Percentiles rank a stretch among this genome's conserved stretches.
phyloP scores from a whole-genome alignment of 2,113 vertebrate genomes.

The Acrocephalus arundinaceus region DNA sequence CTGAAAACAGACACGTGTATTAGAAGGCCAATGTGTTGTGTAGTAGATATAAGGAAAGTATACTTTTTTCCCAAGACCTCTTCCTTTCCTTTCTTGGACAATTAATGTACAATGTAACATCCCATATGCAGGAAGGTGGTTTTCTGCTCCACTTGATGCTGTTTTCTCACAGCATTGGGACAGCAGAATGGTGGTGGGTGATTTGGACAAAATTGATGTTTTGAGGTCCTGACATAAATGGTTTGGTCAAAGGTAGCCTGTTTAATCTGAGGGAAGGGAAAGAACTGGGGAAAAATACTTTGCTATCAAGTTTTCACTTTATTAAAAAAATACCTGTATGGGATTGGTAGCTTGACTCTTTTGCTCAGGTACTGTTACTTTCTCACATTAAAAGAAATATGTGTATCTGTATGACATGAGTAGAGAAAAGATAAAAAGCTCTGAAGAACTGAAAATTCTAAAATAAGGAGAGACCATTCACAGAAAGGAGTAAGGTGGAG shows the following conservation, averaged over 20 bases:
- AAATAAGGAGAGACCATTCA: neutral
- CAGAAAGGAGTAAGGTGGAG: conserved; percentile 13
- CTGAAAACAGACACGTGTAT: neutral
- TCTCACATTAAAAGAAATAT: neutral
- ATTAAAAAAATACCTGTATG: neutral
- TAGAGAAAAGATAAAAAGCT: neutral
- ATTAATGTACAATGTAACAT: neutral
- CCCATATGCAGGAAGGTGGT: neutral
- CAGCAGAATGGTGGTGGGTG: neutral
- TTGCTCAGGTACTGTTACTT: neutral
- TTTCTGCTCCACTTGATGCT: neutral
- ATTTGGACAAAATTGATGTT: neutral
- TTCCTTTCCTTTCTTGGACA: neutral
- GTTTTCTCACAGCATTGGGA: neutral
- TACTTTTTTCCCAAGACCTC: neutral
- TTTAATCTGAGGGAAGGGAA: neutral
- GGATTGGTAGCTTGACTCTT: neutral
- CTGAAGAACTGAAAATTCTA: neutral
- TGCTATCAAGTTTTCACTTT: neutral
- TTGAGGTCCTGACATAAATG: neutral
- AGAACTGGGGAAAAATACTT: neutral
- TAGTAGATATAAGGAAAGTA: neutral
- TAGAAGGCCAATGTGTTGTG: neutral
- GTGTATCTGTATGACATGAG: neutral
- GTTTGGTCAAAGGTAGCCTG: neutral